phyloP scores from a whole-genome alignment of 2,113 vertebrate genomes.

The Sinocyclocheilus anshuiensis region DNA sequence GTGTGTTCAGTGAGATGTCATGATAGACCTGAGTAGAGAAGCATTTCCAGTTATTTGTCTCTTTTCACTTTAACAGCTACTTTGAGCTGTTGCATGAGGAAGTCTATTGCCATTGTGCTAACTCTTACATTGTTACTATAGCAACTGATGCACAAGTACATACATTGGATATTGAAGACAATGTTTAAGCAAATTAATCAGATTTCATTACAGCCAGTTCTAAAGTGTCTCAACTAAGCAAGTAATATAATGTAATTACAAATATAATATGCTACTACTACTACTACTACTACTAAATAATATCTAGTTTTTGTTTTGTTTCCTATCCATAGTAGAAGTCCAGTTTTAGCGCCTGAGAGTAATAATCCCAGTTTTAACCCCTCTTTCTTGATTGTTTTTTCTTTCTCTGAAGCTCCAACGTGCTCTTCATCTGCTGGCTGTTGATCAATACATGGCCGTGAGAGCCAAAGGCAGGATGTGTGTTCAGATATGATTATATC shows the following conservation, averaged over 20 bases:
- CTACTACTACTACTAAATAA: too few relatives aligned
- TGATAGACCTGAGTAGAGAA: neutral
- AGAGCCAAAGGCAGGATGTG: constrained; percentile 25
- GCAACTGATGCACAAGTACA: neutral
- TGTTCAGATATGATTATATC: constrained; percentile 21
- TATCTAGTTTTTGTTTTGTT: neutral
- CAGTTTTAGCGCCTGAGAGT: neutral
- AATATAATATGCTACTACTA: neutral
- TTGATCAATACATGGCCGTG: neutral
- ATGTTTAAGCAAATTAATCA: neutral
- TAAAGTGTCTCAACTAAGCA: neutral
- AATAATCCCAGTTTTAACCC: neutral
- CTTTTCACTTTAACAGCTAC: neutral
- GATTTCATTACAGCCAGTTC: neutral
- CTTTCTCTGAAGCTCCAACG: constrained; percentile 5
- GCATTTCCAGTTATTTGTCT: neutral
- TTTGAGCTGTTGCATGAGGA: neutral
- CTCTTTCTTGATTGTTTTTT: neutral
- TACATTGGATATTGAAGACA: neutral
- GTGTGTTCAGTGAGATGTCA: neutral
- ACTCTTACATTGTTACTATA: constrained; percentile 8
- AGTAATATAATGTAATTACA: neutral
- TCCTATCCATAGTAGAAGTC: neutral
- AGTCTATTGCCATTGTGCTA: neutral
- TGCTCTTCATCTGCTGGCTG: constrained; percentile 42